A percentile compares a stretch with the other conserved stretches of the same genome.
Evolutionary conservation across 1,140 invertebrate genomes (phyloP).

Genomic region (Zophobas atratus): DNA sequence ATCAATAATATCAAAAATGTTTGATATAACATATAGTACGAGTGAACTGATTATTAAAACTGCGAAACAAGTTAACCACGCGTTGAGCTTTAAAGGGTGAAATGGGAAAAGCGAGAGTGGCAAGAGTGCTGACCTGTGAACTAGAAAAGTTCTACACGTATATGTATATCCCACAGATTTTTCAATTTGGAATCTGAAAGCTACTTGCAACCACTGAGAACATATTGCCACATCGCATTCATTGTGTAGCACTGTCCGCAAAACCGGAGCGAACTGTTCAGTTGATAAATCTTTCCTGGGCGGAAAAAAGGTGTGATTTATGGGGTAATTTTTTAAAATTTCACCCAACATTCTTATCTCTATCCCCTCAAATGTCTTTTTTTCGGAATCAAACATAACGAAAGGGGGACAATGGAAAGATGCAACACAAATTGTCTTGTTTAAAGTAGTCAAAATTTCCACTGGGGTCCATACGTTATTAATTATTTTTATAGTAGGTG

Average conservation of each 20-base stretch:
- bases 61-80: no score
- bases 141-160: slow-evolving; percentile 1
- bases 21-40: no score
- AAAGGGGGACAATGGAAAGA: slow-evolving; percentile 5
- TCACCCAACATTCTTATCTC: slow-evolving; percentile 12
- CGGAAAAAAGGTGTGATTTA: background rate
- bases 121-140: background rate
- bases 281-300: background rate
- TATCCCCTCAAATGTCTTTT: background rate
- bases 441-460: background rate
- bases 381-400: background rate
- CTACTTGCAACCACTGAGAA: slow-evolving; percentile 1
- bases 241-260: background rate
- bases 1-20: no score
- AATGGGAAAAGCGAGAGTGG: background rate
- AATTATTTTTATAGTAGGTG: background rate
- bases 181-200: slow-evolving; percentile 3
- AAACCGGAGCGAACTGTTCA: background rate
- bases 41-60: no score
- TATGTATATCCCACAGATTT: background rate
- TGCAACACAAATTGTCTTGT: background rate
- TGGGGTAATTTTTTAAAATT: slow-evolving; percentile 2
- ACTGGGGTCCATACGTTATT: background rate
- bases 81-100: no score
- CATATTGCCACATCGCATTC: slow-evolving; percentile 1